Evolutionary conservation across 2,113 vertebrate species (phyloP), one percentile per base, ranked within the genome.

Genomic region (Alligator sinensis): DNA sequence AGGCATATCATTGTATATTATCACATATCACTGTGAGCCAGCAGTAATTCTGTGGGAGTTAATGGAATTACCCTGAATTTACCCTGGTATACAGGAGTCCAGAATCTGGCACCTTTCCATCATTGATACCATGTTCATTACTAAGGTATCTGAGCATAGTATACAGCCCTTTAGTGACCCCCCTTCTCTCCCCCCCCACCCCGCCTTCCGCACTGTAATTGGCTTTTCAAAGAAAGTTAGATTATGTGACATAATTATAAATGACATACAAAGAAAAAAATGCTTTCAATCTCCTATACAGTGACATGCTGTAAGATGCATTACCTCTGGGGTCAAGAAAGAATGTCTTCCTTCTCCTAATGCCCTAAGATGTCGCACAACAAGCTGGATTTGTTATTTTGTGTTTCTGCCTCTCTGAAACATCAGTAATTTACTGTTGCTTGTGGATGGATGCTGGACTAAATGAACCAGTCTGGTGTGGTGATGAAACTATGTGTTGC

Each of bases 201-300:
- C 7, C 75, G 18, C 4, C 3, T 58, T 38, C 25, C 57, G 3
- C 3, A 1, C 2, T 47, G 3, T 3, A 5, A n/a, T 72, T 80
- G 22, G 76, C 38, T 82, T 58, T 80, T 16, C 17, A 61, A 25
- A 80, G 2, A 1, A 55, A 34, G 2, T 4, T 21, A 30, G 17
- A 0, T 10, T 83, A 68, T 82, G 11, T 22, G 25, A 28, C 1
- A 0, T 3, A 10, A 9, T 5, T 3, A 10, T 2, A 13, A 1
- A 0, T 15, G 22, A 7, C 30, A 85, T 63, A 47, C 38, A 61
- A 24, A 47, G 17, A 62, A 28, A 11, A 47, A 47, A 19, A 62
- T 30, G 64, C 15, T 82, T 34, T 17, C 63, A 57, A 59, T 78
- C 17, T 30, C 6, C 5, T 82, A 21, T 16, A 6, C 61, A 58